A percentile compares a stretch with the other conserved stretches of the same genome.
Evolutionary conservation across 1,140 invertebrate genomes (phyloP).

Genomic region (Acyrthosiphon pisum): DNA sequence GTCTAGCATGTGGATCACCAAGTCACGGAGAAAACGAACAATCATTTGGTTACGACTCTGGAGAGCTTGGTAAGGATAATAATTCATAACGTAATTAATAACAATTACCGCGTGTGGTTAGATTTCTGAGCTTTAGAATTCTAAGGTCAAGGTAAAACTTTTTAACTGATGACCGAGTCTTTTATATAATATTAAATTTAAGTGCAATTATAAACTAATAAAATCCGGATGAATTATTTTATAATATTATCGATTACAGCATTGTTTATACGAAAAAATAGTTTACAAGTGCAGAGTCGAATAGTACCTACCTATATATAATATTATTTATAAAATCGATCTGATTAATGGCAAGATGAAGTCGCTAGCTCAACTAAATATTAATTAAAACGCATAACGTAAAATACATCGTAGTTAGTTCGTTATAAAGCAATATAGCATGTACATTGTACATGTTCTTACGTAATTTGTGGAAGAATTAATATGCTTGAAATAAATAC

Average conservation of each 20-base stretch:
- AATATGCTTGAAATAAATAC: not conserved
- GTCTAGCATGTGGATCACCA: not conserved
- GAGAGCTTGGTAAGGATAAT: slow-evolving; percentile 32
- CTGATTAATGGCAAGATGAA: not conserved
- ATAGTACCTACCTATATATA: not conserved
- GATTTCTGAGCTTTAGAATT: not conserved
- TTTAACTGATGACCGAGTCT: not conserved
- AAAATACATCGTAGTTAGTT: slow-evolving; percentile 3
- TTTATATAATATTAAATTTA: not conserved
- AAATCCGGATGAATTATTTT: not conserved
- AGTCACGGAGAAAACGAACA: slow-evolving; percentile 24
- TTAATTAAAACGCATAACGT: not conserved
- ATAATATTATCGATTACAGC: not conserved
- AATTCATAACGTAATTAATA: not conserved
- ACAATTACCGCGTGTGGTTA: not conserved
- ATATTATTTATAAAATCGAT: not conserved
- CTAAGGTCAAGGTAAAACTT: not conserved
- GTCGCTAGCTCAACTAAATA: not conserved
- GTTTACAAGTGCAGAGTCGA: not conserved
- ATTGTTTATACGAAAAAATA: not conserved
- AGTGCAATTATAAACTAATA: not conserved
- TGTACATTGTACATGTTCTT: not conserved
- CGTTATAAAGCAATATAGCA: not conserved
- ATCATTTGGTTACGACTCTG: slow-evolving; percentile 50
- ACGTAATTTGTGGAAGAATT: not conserved